phyloP scores from a whole-genome alignment of 1,140 invertebrate genomes.

The Trialeurodes vaporariorum region DNA sequence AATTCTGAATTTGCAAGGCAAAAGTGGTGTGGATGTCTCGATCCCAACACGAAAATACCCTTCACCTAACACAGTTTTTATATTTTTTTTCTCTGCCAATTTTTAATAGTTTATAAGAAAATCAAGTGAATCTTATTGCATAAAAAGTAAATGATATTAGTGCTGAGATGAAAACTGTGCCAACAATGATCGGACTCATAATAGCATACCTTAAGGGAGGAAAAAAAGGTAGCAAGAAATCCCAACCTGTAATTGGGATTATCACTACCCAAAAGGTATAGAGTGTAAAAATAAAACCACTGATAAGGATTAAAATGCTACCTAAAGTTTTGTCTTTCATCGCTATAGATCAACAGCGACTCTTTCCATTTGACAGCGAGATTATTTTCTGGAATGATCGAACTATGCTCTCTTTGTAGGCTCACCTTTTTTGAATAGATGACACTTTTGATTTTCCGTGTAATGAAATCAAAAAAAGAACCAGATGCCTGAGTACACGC shows the following conservation, averaged over 20 bases:
- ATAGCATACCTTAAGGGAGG: slow-evolving; percentile 46
- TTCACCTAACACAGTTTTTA: not conserved
- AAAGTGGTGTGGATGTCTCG: not conserved
- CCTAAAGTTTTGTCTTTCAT: not conserved
- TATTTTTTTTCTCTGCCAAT: not conserved
- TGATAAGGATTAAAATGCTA: not conserved
- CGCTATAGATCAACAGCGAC: no score
- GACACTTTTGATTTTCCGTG: no score
- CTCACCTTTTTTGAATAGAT: no score
- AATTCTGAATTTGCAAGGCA: not conserved
- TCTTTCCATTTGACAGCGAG: no score
- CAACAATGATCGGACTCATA: slow-evolving; percentile 44
- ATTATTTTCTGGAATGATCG: no score
- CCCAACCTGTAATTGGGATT: slow-evolving; percentile 3
- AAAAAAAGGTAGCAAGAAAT: slow-evolving; percentile 35
- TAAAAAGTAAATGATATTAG: slow-evolving; percentile 44
- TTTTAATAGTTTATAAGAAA: slow-evolving; percentile 27
- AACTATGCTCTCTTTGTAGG: no score
- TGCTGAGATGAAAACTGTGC: slow-evolving; percentile 49
- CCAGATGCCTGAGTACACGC: no score
- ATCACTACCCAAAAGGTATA: not conserved
- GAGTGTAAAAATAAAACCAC: not conserved
- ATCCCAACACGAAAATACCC: not conserved
- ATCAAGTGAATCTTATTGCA: slow-evolving; percentile 7
- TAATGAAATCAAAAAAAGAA: no score